These are phyloP conservation scores for Eumeta japonica DNA, from an alignment of 1,140 invertebrate genomes.

Conservation along the genomic window DNA sequence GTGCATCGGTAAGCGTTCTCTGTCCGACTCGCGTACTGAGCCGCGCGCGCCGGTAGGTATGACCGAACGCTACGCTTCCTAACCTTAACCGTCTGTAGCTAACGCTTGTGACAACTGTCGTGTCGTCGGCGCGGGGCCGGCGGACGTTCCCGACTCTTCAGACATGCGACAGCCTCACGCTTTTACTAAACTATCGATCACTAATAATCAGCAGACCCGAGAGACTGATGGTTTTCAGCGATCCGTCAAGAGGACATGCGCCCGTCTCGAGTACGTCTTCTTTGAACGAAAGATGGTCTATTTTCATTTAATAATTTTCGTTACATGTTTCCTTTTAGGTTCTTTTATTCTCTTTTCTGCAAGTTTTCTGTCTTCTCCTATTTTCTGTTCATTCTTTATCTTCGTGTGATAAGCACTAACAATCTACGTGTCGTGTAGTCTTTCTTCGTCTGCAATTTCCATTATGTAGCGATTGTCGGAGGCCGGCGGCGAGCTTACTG, in stretches of 20 bases:
- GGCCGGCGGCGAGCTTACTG: slow-evolving; percentile 38
- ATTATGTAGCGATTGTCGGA: too few relatives aligned
- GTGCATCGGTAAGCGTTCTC: slow-evolving; percentile 84
- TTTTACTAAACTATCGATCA: too few relatives aligned
- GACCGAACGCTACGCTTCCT: slow-evolving; percentile 23
- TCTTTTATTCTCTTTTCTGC: slow-evolving; percentile 15
- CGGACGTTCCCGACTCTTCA: slow-evolving; percentile 3
- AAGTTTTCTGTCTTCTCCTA: slow-evolving; percentile 19
- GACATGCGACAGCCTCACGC: slow-evolving; percentile 43
- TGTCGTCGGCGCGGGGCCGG: not conserved
- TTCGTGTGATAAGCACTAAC: too few relatives aligned
- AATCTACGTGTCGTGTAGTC: slow-evolving; percentile 30
- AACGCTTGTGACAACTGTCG: slow-evolving; percentile 39
- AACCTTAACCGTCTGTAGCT: slow-evolving; percentile 24
- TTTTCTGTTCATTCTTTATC: too few relatives aligned
- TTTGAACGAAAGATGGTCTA: too few relatives aligned
- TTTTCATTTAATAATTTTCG: too few relatives aligned
- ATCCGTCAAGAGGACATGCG: not conserved
- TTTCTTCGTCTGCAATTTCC: slow-evolving; percentile 43
- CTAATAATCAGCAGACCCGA: too few relatives aligned
- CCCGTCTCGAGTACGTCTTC: not conserved
- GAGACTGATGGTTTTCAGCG: not conserved
- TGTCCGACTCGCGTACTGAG: too few relatives aligned
- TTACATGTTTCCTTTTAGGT: slow-evolving; percentile 11
- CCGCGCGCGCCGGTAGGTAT: slow-evolving; percentile 62